Conservation (phyloP, 2,888 invertebrate genomes). For the Epinotia bilunana region DNA sequence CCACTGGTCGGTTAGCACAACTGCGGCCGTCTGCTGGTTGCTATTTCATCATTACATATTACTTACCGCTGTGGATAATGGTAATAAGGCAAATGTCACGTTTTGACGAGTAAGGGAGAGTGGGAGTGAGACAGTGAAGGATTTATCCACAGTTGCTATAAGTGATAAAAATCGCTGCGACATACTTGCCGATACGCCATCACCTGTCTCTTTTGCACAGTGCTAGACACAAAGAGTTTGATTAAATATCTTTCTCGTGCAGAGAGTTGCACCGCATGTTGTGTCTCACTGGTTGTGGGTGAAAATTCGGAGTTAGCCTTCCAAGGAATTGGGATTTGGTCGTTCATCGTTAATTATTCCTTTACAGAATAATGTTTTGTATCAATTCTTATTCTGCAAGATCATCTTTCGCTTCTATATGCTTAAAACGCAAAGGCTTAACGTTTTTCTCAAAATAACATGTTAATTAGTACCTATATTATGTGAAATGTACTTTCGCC, state of each 20-base stretch:
- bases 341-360: background rate
- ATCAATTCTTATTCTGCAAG: conserved; percentile 4
- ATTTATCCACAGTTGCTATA: too few species aligned
- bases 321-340: background rate
- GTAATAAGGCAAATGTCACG: too few species aligned
- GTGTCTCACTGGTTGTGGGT: background rate
- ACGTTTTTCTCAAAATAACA: conserved; percentile 43
- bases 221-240: background rate
- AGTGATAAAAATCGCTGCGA: too few species aligned
- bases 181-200: background rate
- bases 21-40: too few species aligned
- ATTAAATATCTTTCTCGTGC: background rate
- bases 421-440: conserved; percentile 38
- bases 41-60: too few species aligned
- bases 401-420: conserved; percentile 7
- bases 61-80: too few species aligned
- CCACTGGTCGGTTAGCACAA: background rate
- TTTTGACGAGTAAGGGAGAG: too few species aligned
- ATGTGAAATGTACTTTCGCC: conserved; percentile 44
- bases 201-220: background rate
- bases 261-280: background rate
- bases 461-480: conserved; percentile 40
- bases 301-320: background rate
- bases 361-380: conserved; percentile 3
- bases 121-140: too few species aligned